Evolutionary conservation across 2,797 vertebrate species (phyloP).

Genomic region (Malacoraja senta): DNA sequence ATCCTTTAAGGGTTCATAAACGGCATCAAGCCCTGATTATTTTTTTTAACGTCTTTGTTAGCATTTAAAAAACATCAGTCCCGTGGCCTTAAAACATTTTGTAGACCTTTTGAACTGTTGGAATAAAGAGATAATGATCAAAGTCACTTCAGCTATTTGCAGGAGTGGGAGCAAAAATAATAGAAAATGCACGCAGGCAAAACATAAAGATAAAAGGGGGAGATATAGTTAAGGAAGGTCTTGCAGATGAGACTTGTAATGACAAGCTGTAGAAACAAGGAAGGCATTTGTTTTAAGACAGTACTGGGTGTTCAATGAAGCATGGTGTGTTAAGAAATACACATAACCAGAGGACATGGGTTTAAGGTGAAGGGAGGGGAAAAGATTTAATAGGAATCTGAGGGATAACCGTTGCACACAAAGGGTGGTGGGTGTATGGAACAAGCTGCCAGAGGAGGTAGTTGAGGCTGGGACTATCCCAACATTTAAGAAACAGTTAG

Average conservation of each 20-base stretch:
- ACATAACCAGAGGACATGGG: not conserved
- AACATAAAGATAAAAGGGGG: conserved; percentile 10
- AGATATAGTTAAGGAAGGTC: not conserved
- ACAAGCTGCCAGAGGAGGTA: no score
- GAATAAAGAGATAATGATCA: conserved; percentile 24
- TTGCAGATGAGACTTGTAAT: conserved; percentile 16
- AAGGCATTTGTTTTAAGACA: not conserved
- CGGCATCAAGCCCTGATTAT: not conserved
- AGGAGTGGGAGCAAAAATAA: conserved; percentile 15
- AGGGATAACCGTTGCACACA: no score
- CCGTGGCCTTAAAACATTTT: not conserved
- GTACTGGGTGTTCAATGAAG: not conserved
- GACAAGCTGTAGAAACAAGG: conserved; percentile 13
- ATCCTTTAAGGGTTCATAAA: not conserved
- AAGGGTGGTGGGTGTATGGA: no score
- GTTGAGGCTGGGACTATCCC: no score
- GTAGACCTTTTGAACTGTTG: not conserved
- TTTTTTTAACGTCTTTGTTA: not conserved
- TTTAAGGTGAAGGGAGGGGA: no score
- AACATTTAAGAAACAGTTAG: no score
- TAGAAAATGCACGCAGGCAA: conserved; percentile 8
- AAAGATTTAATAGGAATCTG: no score
- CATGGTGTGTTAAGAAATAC: not conserved
- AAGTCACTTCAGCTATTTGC: conserved; percentile 13
- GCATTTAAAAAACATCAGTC: not conserved